Evolutionary conservation across 2,888 invertebrate genomes (phyloP).

Genomic region (Leptinotarsa rubiginosa): DNA sequence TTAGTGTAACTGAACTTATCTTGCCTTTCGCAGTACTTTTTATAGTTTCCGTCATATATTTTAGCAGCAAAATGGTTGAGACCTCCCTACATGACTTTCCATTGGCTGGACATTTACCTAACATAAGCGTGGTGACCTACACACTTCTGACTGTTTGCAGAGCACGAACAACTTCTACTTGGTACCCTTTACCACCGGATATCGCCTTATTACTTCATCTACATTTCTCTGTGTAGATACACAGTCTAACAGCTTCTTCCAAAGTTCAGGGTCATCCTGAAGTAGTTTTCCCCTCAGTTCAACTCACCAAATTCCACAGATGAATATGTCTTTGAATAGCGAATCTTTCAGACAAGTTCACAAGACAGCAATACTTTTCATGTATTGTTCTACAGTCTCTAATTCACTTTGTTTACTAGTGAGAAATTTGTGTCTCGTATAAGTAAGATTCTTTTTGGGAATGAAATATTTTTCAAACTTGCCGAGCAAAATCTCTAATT

Average conservation of each 20-base stretch:
- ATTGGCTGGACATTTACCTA: constrained; percentile 35
- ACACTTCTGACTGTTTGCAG: constrained; percentile 30
- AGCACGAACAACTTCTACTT: neutral
- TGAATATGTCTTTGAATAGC: constrained; percentile 31
- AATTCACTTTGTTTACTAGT: constrained; percentile 34
- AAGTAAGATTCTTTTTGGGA: constrained; percentile 35
- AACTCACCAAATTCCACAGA: constrained; percentile 32
- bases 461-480: constrained; percentile 33
- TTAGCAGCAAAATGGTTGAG: constrained; percentile 30
- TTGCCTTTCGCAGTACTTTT: no score
- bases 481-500: constrained; percentile 11
- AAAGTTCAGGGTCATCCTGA: constrained; percentile 28
- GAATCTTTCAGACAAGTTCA: constrained; percentile 35
- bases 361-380: constrained; percentile 37
- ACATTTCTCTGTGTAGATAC: constrained; percentile 36
- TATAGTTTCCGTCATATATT: no score
- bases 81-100: constrained; percentile 25
- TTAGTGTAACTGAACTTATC: no score
- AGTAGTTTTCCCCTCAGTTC: constrained; percentile 42
- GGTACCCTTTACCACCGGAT: neutral
- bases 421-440: constrained; percentile 35
- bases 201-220: constrained; percentile 23
- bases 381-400: constrained; percentile 34
- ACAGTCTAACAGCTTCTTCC: constrained; percentile 41
- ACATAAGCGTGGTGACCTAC: constrained; percentile 22